Conservation (phyloP, 2,113 vertebrate species). For the Siniperca knerii region DNA sequence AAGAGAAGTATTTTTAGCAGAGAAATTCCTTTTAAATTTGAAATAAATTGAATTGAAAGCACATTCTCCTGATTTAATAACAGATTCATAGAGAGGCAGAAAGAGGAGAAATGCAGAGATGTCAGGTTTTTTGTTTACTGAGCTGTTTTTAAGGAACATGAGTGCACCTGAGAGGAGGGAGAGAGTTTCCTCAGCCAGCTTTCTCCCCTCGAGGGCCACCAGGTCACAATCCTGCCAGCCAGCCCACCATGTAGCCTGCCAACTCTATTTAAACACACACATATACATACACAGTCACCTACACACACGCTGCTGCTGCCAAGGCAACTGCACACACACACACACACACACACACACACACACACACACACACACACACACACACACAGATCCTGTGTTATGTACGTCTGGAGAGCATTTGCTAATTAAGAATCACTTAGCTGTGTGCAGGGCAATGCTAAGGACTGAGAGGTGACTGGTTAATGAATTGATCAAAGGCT, state of each 20-base stretch:
- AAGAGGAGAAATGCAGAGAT: background rate
- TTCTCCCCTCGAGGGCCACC: conserved; percentile 41
- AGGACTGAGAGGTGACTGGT: conserved; percentile 25
- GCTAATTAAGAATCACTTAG: conserved; percentile 70
- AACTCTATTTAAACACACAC: conserved; percentile 52
- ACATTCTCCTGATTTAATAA: conserved; percentile 17
- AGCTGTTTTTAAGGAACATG: conserved; percentile 17
- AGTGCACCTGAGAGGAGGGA: background rate
- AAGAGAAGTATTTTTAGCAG: conserved; percentile 1
- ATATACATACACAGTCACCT: conserved; percentile 23
- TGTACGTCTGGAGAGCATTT: conserved; percentile 31
- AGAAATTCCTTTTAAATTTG: conserved; percentile 16
- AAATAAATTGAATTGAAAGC: conserved; percentile 1
- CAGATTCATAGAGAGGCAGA: background rate
- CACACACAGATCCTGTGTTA: conserved; percentile 9
- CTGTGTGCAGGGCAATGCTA: background rate
- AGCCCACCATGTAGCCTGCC: conserved; percentile 62
- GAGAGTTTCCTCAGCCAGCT: conserved; percentile 43
- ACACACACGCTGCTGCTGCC: conserved; percentile 29
- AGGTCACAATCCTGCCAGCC: conserved; percentile 64
- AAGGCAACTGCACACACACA: background rate
- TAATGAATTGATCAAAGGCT: conserved; percentile 69
- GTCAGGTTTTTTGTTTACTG: background rate
- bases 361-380: conserved; percentile 14
- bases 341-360: conserved; percentile 19